Conservation (phyloP, 64 coral and sea anemone species). For the Pachyseris speciosa region DNA sequence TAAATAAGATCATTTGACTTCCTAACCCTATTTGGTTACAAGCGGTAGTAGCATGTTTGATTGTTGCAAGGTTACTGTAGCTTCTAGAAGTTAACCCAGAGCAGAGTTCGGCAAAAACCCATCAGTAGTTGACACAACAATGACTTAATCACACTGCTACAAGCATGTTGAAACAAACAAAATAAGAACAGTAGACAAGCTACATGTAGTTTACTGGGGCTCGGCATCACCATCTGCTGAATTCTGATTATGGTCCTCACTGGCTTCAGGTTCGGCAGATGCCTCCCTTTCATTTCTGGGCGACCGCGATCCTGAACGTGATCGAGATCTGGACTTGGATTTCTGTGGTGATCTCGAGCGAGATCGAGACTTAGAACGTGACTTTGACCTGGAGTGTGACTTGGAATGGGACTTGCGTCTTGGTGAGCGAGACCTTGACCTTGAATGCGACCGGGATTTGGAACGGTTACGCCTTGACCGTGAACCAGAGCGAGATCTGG, state of each 20-base stretch:
- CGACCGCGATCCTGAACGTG: constrained; percentile 51
- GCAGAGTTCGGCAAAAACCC: not conserved
- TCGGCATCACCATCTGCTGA: constrained; percentile 18
- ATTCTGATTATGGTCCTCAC: constrained; percentile 44
- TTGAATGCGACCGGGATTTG: constrained; percentile 68
- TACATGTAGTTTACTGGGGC: not conserved
- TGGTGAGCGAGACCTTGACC: constrained; percentile 68
- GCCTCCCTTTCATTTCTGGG: constrained; percentile 62
- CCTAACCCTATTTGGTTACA: too few species aligned
- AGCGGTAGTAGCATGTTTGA: not conserved
- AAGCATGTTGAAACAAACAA: not conserved
- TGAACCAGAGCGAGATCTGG: constrained; percentile 76
- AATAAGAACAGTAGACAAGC: too few species aligned
- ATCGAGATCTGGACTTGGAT: constrained; percentile 70
- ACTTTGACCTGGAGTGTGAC: constrained; percentile 29
- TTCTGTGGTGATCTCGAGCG: constrained; percentile 67
- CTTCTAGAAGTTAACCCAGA: too few species aligned
- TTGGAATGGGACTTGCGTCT: constrained; percentile 43
- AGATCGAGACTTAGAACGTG: constrained; percentile 70
- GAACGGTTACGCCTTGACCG: constrained; percentile 54
- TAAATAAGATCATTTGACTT: too few species aligned
- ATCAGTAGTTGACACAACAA: not conserved
- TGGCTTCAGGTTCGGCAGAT: constrained; percentile 56
- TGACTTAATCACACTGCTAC: not conserved
- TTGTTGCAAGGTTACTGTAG: too few species aligned